Evolutionary conservation across 2,113 vertebrate genomes (phyloP).

Genomic region (Siniperca knerii): DNA sequence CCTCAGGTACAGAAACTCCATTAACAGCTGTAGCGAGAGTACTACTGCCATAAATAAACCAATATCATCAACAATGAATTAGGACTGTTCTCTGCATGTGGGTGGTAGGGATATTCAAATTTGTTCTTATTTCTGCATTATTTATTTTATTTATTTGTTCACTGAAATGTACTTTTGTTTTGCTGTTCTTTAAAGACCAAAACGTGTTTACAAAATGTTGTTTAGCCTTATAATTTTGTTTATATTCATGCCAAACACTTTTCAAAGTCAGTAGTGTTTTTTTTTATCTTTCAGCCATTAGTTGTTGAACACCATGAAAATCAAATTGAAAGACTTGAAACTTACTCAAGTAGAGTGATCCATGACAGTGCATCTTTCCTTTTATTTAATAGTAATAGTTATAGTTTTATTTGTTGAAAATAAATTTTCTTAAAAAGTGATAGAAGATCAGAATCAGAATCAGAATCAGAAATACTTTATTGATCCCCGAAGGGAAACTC

Average conservation of each 20-base stretch:
- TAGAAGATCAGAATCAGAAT: not conserved
- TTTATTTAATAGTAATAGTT: not conserved
- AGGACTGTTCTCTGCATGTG: not conserved
- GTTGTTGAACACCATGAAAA: not conserved
- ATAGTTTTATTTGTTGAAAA: not conserved
- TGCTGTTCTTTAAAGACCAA: not conserved
- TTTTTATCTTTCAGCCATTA: not conserved
- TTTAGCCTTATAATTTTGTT: not conserved
- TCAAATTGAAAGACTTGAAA: not conserved
- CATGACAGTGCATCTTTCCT: not conserved
- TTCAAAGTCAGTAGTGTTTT: not conserved
- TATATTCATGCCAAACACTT: not conserved
- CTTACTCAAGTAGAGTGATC: not conserved
- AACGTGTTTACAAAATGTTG: not conserved
- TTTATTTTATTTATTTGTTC: not conserved
- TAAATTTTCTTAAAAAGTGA: not conserved
- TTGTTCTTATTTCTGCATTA: not conserved
- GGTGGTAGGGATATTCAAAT: not conserved
- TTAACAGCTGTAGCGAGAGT: constrained; percentile 49
- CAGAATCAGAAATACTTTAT: too few species aligned
- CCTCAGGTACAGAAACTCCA: constrained; percentile 24
- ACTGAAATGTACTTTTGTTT: not conserved
- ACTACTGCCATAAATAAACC: constrained; percentile 26
- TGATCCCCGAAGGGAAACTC: too few species aligned
- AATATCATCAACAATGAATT: not conserved